These are phyloP conservation scores for Poecilobothrus nobilitatus DNA, from an alignment of 2,888 invertebrate species.

Conservation along the genomic window DNA sequence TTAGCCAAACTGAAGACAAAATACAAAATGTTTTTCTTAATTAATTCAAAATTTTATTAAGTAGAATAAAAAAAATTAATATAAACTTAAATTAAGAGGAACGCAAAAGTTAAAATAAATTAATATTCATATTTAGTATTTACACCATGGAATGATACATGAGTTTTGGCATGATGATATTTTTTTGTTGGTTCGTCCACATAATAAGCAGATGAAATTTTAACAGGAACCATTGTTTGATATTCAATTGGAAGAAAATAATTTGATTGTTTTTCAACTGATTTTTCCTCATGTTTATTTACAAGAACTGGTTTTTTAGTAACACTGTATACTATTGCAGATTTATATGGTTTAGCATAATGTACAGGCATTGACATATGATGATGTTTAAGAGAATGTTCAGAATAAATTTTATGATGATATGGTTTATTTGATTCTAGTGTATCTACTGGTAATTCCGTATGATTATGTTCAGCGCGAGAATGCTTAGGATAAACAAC, in stretches of 20 bases:
- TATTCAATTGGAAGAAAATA: neutral
- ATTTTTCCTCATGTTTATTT: neutral
- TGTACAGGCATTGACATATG: too few relatives aligned
- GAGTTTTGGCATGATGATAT: neutral
- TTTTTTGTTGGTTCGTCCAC: neutral
- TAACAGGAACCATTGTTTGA: neutral
- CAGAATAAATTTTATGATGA: neutral
- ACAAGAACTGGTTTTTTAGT: neutral
- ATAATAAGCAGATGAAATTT: neutral
- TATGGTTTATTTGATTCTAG: neutral
- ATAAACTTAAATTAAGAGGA: too few relatives aligned
- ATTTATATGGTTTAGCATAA: neutral
- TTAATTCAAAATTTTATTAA: too few relatives aligned
- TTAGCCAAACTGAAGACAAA: too few relatives aligned
- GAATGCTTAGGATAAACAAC: too few relatives aligned
- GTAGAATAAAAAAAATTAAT: too few relatives aligned
- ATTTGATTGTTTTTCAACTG: neutral
- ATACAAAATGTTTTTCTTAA: too few relatives aligned
- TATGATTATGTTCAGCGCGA: too few relatives aligned
- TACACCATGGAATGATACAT: neutral
- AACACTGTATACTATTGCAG: neutral
- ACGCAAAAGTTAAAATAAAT: neutral
- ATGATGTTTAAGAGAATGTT: too few relatives aligned
- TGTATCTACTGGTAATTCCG: too few relatives aligned
- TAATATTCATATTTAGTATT: neutral